Evolutionary conservation across 2,797 vertebrate species (phyloP).

Genomic region (Chloroceryle amazona): DNA sequence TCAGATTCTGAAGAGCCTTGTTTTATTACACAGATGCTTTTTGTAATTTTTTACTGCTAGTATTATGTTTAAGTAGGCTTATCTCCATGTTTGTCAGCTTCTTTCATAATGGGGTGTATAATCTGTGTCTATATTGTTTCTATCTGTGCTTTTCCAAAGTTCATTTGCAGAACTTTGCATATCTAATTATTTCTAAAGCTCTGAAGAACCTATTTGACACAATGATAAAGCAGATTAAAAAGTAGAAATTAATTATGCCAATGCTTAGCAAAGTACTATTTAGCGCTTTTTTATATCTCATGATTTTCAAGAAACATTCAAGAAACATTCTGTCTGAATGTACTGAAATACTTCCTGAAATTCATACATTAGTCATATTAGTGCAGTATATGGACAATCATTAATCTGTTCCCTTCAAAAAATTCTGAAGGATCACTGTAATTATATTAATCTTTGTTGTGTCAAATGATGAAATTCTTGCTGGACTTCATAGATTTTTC

Average conservation of each 20-base stretch:
- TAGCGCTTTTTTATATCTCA: not conserved
- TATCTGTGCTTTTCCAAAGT: not conserved
- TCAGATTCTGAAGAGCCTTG: not conserved
- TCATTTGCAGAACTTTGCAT: not conserved
- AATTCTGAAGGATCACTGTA: not conserved
- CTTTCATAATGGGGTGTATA: not conserved
- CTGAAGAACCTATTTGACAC: not conserved
- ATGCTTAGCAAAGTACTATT: not conserved
- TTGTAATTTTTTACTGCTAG: not conserved
- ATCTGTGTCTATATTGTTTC: not conserved
- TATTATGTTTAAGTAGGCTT: not conserved
- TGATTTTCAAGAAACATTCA: not conserved
- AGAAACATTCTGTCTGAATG: not conserved
- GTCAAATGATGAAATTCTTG: not conserved
- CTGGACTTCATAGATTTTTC: not conserved
- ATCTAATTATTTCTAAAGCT: not conserved
- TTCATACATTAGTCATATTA: not conserved
- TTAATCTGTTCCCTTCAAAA: not conserved
- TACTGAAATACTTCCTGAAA: not conserved
- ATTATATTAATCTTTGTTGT: not conserved
- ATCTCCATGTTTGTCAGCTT: not conserved
- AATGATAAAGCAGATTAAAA: not conserved
- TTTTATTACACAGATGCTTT: not conserved
- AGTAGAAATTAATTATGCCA: not conserved
- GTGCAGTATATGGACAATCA: not conserved